Base-by-base conservation (phyloP, 64 coral and sea anemone genomes). In the Astreopora myriophthalma region DNA sequence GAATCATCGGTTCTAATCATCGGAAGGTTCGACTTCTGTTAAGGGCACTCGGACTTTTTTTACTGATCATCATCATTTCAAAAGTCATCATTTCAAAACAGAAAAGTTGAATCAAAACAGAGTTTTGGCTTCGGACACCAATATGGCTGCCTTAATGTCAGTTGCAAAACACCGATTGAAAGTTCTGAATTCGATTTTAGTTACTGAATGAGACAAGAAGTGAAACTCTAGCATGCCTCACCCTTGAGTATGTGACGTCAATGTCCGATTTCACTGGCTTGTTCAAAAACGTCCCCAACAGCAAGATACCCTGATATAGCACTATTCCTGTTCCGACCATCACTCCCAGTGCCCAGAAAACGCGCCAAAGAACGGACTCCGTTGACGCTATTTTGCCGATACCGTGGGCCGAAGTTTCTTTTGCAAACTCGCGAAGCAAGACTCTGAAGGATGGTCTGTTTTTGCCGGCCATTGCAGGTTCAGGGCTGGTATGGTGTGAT, bases 231-330 rank as follows among this genome's bases (percentile, higher is more conserved):
- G 8, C 4, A 55, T 5, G n/a, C 40, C 73, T 68, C 30, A 94
- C 93, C 86, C 69, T 35, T 75, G 64, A 27, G 36, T 89, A 89
- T 27, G 78, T 48, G 60, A 94, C 87, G 26, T 94, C 93, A 25
- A 94, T 69, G 11, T 64, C 74, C 1, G 93, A 85, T 33, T 80
- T 58, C 0, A 77, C 79, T 19, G 93, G 93, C 32, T 94, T 94
- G 19, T 48, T 37, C 9, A 89, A 20, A 27, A 37, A 94, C 2
- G 69, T 89, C 3, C 66, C 69, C 19, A 94, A 10, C 26, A 89
- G 69, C 13, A 55, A 8, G 25, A 76, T 71, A 3, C 76, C 70
- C 29, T 89, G 87, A 55, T 37, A 94, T n/a, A 94, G 13, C 24
- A 94, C 51, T 55, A 89, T 84, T n/a, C 78, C 86, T 52, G 31